Percentiles rank a stretch among this genome's conserved stretches.
These are phyloP conservation scores for Planococcus citri DNA, from an alignment of 1,140 invertebrate species.

Conservation along the genomic window DNA sequence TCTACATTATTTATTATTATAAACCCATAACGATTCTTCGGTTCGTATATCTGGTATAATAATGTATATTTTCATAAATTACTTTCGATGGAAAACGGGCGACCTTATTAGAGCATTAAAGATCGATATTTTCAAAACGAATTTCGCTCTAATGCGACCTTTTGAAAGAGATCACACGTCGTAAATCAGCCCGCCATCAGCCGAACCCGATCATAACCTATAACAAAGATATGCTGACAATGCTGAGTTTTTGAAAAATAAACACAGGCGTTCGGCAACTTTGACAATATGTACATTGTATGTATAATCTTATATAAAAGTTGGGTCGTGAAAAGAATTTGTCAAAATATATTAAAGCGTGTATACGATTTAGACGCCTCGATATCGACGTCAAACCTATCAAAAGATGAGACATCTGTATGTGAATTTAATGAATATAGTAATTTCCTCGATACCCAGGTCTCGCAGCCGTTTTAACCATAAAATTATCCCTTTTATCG, in stretches of 20 bases:
- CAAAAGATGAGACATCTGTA: too few relatives aligned
- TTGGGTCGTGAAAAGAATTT: background rate
- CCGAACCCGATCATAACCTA: background rate
- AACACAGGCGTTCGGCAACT: background rate
- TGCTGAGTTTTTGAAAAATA: background rate
- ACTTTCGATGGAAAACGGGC: background rate
- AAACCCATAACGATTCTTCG: constrained; percentile 6
- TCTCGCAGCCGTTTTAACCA: too few relatives aligned
- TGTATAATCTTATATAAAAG: too few relatives aligned
- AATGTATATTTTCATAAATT: background rate
- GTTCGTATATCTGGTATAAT: background rate
- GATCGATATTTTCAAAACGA: background rate
- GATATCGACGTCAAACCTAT: too few relatives aligned
- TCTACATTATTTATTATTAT: constrained; percentile 1
- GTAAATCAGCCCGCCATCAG: background rate
- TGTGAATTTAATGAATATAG: too few relatives aligned
- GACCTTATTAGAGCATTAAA: background rate
- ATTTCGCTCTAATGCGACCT: background rate
- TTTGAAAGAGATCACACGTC: background rate
- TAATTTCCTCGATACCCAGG: too few relatives aligned
- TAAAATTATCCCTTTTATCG: too few relatives aligned
- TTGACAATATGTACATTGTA: too few relatives aligned
- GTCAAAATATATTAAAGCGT: background rate
- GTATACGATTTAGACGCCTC: too few relatives aligned
- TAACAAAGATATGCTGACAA: too few relatives aligned